Evolutionary conservation across 2,888 invertebrate genomes (phyloP).

Genomic region (Plagodis pulveraria): DNA sequence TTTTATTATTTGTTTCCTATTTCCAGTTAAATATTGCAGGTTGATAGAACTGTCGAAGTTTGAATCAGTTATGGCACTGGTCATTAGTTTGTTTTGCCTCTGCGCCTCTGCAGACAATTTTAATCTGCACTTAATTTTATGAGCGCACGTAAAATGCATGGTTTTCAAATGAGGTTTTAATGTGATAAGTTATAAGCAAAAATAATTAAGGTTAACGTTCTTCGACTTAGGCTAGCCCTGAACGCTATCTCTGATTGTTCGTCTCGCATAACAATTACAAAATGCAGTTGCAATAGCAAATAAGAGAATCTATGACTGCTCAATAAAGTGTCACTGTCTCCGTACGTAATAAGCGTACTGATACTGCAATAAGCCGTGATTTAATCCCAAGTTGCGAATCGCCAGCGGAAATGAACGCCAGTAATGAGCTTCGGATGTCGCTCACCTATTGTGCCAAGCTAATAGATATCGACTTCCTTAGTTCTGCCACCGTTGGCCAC

Average conservation of each 20-base stretch:
- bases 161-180: no score
- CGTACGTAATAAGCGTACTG: constrained; percentile 48
- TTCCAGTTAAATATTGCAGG: no score
- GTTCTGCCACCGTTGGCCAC: constrained; percentile 69
- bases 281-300: constrained; percentile 7
- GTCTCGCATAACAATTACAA: constrained; percentile 15
- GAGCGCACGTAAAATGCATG: no score
- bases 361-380: constrained; percentile 61
- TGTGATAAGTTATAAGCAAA: not conserved
- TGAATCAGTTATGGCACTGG: no score
- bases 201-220: no score
- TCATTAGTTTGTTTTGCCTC: no score
- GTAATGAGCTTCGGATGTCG: constrained; percentile 85
- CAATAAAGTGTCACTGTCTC: constrained; percentile 18
- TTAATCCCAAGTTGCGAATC: constrained; percentile 75
- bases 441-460: constrained; percentile 83
- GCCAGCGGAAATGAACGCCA: constrained; percentile 79
- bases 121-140: no score
- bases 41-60: no score
- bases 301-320: constrained; percentile 15
- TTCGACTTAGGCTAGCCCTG: constrained; percentile 3
- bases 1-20: no score
- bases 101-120: no score
- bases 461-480: constrained; percentile 84
- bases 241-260: not conserved